phyloP scores from a whole-genome alignment of 2,113 vertebrate species.

The Tautogolabrus adspersus region DNA sequence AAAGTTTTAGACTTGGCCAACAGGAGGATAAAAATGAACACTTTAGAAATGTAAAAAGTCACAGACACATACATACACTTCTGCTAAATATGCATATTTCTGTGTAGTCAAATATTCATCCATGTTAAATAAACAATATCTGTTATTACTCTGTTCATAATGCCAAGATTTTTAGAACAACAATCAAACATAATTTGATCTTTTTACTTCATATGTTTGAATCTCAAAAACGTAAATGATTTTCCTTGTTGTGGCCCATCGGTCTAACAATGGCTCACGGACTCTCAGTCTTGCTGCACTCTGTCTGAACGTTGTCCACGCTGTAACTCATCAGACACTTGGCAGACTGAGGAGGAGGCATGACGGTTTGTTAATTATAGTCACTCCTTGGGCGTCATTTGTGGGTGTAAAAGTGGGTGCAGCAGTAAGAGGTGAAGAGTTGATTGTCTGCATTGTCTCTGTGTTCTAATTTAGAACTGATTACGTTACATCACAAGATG shows the following conservation, averaged over 20 bases:
- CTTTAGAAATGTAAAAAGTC: too few relatives aligned
- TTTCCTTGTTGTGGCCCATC: slow-evolving; percentile 23
- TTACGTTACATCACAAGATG: too few relatives aligned
- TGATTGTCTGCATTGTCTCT: neutral
- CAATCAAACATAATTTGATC: too few relatives aligned
- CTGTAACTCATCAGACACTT: slow-evolving; percentile 59
- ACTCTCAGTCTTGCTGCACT: slow-evolving; percentile 21
- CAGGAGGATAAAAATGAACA: too few relatives aligned
- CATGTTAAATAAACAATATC: too few relatives aligned
- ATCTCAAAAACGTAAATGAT: neutral
- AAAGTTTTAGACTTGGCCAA: too few relatives aligned
- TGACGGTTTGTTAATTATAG: slow-evolving; percentile 49
- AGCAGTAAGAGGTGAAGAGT: slow-evolving; percentile 39
- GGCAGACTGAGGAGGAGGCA: slow-evolving; percentile 37
- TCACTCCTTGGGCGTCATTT: slow-evolving; percentile 61
- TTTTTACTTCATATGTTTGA: neutral
- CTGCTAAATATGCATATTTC: too few relatives aligned
- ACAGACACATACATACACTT: too few relatives aligned
- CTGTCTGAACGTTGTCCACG: slow-evolving; percentile 48
- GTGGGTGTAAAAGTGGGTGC: slow-evolving; percentile 43
- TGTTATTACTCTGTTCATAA: too few relatives aligned
- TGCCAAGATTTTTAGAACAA: too few relatives aligned
- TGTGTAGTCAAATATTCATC: too few relatives aligned
- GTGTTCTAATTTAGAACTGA: too few relatives aligned
- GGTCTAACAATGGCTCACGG: slow-evolving; percentile 26